Conservation (phyloP, 2,113 vertebrate genomes). For the Gallinago jamesoni region DNA sequence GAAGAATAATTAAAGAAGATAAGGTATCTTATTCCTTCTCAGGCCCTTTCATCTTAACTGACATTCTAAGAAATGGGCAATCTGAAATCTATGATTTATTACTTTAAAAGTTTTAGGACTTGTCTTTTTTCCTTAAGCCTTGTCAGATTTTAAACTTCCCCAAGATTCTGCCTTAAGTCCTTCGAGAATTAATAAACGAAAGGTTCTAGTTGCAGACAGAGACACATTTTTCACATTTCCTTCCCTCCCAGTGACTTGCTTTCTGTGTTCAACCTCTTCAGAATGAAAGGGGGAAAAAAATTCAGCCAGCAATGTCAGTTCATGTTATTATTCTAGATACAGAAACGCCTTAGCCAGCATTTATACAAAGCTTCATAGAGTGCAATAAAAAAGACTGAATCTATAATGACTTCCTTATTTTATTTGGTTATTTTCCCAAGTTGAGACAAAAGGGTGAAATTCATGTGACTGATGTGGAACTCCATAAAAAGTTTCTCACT, state of each 20-base stretch:
- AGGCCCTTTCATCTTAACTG: constrained; percentile 36
- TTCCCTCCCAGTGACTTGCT: constrained; percentile 36
- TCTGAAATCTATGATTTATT: constrained; percentile 43
- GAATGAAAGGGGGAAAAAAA: constrained; percentile 8
- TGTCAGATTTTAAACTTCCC: constrained; percentile 39
- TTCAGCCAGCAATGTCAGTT: constrained; percentile 23
- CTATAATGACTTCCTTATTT: constrained; percentile 30
- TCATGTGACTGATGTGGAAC: neutral
- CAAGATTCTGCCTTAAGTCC: neutral
- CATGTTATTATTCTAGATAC: constrained; percentile 14
- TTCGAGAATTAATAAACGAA: constrained; percentile 46
- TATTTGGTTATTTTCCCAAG: constrained; percentile 23
- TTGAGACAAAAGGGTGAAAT: neutral
- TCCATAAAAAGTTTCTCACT: neutral
- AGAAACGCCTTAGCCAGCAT: constrained; percentile 48
- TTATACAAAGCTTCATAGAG: constrained; percentile 13
- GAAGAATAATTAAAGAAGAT: constrained; percentile 20
- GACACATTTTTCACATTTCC: constrained; percentile 35
- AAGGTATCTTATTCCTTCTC: constrained; percentile 37
- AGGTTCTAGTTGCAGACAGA: constrained; percentile 38
- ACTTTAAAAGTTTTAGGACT: constrained; percentile 17
- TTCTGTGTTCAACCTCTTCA: neutral
- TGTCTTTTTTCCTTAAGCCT: neutral
- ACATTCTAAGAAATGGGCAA: constrained; percentile 8
- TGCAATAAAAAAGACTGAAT: neutral